Conservation (phyloP, 2,113 vertebrate genomes). For the Oncorhynchus keta region DNA sequence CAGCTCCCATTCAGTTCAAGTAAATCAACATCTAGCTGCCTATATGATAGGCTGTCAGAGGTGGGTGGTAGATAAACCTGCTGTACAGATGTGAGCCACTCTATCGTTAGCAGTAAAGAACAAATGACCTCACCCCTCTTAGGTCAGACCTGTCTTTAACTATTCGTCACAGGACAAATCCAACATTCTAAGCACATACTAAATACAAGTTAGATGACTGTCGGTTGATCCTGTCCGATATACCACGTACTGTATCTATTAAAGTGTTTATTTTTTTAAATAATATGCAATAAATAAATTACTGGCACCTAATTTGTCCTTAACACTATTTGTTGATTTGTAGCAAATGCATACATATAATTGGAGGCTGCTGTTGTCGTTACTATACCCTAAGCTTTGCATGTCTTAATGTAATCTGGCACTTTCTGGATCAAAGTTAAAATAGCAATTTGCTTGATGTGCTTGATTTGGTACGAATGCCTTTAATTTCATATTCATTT, state of each 20-base stretch:
- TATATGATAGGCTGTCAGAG: neutral
- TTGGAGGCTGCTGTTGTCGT: too few relatives aligned
- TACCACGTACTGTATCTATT: neutral
- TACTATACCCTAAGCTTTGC: neutral
- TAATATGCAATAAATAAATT: neutral
- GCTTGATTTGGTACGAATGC: slow-evolving; percentile 13
- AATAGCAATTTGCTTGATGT: slow-evolving; percentile 5
- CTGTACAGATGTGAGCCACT: neutral
- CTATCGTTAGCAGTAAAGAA: neutral
- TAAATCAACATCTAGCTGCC: neutral
- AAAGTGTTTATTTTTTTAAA: neutral
- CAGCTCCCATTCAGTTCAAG: neutral
- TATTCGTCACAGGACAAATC: neutral
- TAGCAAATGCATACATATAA: too few relatives aligned
- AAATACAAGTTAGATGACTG: neutral
- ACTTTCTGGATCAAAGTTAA: neutral
- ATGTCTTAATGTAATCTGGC: neutral
- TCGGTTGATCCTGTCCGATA: neutral
- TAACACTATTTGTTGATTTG: neutral
- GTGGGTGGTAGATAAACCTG: slow-evolving; percentile 19
- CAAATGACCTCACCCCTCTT: neutral
- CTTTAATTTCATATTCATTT: slow-evolving; percentile 23
- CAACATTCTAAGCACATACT: neutral
- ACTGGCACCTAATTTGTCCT: neutral
- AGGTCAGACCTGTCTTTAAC: neutral